phyloP scores from a whole-genome alignment of 2,797 vertebrate genomes.

The Semotilus atromaculatus region DNA sequence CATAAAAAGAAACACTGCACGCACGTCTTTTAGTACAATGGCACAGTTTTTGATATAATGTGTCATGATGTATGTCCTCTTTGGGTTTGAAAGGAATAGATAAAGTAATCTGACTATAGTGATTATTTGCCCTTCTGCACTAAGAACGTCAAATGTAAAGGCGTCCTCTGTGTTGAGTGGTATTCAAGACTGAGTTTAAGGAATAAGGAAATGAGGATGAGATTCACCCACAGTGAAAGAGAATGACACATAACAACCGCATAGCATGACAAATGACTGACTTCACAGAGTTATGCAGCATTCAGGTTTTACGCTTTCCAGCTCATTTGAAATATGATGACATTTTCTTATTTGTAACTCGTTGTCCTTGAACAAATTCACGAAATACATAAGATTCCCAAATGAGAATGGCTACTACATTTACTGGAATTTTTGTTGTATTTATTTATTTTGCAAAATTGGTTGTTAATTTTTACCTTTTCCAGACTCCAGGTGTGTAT shows the following conservation, averaged over 20 bases:
- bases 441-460: not conserved
- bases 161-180: constrained; percentile 15
- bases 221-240: constrained; percentile 22
- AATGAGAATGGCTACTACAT: not conserved
- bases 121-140: not conserved
- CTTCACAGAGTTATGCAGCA: constrained; percentile 23
- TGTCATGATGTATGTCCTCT: not conserved
- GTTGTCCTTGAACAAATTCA: constrained; percentile 17
- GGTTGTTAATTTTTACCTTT: too few relatives aligned
- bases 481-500: constrained; percentile 11
- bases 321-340: constrained; percentile 15
- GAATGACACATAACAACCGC: constrained; percentile 7
- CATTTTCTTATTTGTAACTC: constrained; percentile 20
- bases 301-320: constrained; percentile 1
- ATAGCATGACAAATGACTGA: constrained; percentile 22
- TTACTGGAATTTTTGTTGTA: not conserved
- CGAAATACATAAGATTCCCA: not conserved
- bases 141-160: not conserved
- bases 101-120: not conserved
- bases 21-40: not conserved
- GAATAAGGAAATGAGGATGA: constrained; percentile 16
- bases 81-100: not conserved
- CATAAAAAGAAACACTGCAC: not conserved
- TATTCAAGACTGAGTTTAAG: constrained; percentile 19
- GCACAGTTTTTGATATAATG: not conserved